Percentiles rank a stretch among this genome's conserved stretches.
Evolutionary conservation across 2,113 vertebrate species (phyloP).

Genomic region (Callithrix jacchus): DNA sequence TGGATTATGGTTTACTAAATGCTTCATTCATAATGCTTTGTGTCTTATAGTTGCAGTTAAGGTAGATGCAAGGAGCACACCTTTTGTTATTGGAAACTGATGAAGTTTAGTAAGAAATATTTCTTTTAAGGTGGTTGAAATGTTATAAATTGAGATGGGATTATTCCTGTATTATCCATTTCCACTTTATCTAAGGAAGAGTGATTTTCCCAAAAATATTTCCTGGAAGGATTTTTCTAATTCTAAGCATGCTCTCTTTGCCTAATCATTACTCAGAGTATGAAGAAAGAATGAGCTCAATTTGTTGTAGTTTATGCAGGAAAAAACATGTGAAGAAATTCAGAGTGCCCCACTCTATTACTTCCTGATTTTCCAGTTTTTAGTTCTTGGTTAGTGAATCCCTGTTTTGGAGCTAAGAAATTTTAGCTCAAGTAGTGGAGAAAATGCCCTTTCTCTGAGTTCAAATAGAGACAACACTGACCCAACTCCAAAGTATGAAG

Average conservation of each 20-base stretch:
- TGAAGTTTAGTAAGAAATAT: neutral
- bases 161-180: neutral
- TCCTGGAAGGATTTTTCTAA: neutral
- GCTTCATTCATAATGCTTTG: neutral
- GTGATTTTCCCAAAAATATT: neutral
- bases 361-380: neutral
- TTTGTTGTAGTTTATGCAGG: neutral
- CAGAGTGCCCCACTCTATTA: neutral
- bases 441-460: neutral
- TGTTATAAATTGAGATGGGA: neutral
- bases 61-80: neutral
- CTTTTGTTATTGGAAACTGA: neutral
- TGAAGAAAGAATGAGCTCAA: neutral
- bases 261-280: neutral
- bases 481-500: neutral
- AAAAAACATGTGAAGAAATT: neutral
- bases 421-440: neutral
- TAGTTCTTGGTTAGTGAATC: neutral
- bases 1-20: neutral
- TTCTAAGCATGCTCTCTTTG: neutral
- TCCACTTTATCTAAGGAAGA: neutral
- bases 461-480: neutral
- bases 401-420: neutral
- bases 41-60: neutral
- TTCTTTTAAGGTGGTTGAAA: neutral